phyloP scores from a whole-genome alignment of 2,888 invertebrate species.

The Didymodactylos carnosus region DNA sequence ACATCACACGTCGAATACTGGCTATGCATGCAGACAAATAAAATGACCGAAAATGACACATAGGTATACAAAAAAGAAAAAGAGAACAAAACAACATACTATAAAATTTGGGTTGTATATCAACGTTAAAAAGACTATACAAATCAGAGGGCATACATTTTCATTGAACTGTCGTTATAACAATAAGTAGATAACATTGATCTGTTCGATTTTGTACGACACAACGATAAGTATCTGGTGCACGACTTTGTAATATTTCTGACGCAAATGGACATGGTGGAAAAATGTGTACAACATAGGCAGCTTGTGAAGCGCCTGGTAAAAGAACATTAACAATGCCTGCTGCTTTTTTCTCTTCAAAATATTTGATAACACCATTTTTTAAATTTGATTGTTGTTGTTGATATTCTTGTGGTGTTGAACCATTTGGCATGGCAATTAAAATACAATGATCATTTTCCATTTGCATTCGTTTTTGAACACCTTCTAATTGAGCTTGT shows the following conservation, averaged over 20 bases:
- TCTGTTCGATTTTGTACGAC: neutral
- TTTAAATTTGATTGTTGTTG: conserved; percentile 66
- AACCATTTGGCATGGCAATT: conserved; percentile 78
- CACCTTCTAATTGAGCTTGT: conserved; percentile 79
- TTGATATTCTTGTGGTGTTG: conserved; percentile 73
- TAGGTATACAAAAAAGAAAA: too few relatives aligned
- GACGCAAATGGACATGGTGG: conserved; percentile 85
- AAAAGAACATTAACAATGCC: neutral
- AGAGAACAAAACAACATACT: too few relatives aligned
- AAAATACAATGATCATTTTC: conserved; percentile 87
- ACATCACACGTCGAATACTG: too few relatives aligned
- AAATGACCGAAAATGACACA: too few relatives aligned
- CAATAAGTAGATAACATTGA: neutral
- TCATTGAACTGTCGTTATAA: too few relatives aligned
- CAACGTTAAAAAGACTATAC: too few relatives aligned
- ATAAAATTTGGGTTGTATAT: too few relatives aligned
- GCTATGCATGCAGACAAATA: too few relatives aligned
- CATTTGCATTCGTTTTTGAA: conserved; percentile 73
- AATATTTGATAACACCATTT: conserved; percentile 79
- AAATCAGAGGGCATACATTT: too few relatives aligned
- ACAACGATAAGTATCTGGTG: neutral
- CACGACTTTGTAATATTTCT: conserved; percentile 3
- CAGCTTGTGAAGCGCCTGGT: conserved; percentile 47
- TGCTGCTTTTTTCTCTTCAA: conserved; percentile 73
- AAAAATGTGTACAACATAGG: conserved; percentile 93